Evolutionary conservation across 23 tunicate species (phyloP).

Genomic region (Halocynthia aurantium): DNA sequence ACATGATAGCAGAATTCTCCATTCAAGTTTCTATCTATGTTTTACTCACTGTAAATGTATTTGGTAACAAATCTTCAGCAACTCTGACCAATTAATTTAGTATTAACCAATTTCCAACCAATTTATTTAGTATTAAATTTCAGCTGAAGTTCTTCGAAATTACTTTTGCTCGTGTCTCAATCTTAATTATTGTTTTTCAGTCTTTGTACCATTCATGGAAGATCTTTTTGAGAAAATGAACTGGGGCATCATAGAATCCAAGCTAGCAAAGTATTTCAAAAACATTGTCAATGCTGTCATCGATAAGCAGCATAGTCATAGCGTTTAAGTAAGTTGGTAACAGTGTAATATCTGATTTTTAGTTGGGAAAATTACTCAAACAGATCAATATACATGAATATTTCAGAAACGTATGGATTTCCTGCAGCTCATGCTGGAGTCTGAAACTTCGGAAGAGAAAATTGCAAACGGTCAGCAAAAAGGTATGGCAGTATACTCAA

Average conservation of each 20-base stretch:
- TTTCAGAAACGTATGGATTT: slow-evolving; percentile 33
- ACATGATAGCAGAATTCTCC: too few species aligned
- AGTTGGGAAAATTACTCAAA: too few species aligned
- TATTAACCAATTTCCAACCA: too few species aligned
- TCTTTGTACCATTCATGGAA: slow-evolving; percentile 51
- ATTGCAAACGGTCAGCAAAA: slow-evolving; percentile 18
- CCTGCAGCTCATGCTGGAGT: slow-evolving; percentile 53
- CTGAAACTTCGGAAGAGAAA: slow-evolving; percentile 26
- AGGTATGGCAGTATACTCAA: slow-evolving; percentile 1
- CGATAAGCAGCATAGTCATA: neutral
- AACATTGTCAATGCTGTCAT: slow-evolving; percentile 21
- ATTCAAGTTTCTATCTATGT: too few species aligned
- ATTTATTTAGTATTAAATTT: too few species aligned
- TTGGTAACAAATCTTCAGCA: too few species aligned
- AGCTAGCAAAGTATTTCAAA: slow-evolving; percentile 10
- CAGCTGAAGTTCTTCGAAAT: too few species aligned
- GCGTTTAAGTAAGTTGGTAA: neutral
- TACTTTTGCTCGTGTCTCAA: too few species aligned
- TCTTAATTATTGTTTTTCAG: slow-evolving; percentile 6
- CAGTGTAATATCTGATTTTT: too few species aligned
- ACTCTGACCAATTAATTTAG: too few species aligned
- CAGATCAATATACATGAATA: too few species aligned
- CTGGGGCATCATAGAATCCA: slow-evolving; percentile 17
- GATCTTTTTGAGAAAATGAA: slow-evolving; percentile 6
- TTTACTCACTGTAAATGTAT: too few species aligned